phyloP scores from a whole-genome alignment of 2,888 invertebrate genomes.

The Drosophila atroscutellata region DNA sequence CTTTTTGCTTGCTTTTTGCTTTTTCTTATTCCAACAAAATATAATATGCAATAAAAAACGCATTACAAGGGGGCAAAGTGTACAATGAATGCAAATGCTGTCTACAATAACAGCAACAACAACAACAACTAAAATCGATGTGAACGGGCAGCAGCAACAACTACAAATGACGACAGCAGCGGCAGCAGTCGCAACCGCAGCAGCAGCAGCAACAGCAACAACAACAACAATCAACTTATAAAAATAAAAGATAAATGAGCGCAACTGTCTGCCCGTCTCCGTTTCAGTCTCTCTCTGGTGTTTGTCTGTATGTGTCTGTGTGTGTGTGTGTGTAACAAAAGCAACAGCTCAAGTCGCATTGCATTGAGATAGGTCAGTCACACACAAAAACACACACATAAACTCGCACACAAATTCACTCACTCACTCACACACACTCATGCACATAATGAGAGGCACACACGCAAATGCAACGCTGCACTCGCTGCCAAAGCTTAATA shows the following conservation, averaged over 20 bases:
- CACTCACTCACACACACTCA: slow-evolving; percentile 28
- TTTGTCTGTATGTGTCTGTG: slow-evolving; percentile 2
- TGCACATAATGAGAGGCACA: slow-evolving; percentile 20
- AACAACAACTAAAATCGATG: slow-evolving; percentile 45
- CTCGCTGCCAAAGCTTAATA: slow-evolving; percentile 58
- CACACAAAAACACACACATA: slow-evolving; percentile 56
- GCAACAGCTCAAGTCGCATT: slow-evolving; percentile 75
- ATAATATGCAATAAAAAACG: slow-evolving; percentile 58
- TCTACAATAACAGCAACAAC: slow-evolving; percentile 44
- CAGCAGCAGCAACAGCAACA: slow-evolving; percentile 28
- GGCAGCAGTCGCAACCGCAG: slow-evolving; percentile 37
- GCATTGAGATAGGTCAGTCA: slow-evolving; percentile 83
- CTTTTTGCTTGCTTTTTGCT: slow-evolving; percentile 3
- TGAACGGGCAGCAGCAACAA: slow-evolving; percentile 54
- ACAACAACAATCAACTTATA: slow-evolving; percentile 53
- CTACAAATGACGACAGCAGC: slow-evolving; percentile 45
- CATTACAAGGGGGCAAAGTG: slow-evolving; percentile 71
- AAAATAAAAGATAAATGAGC: slow-evolving; percentile 78
- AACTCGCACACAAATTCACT: slow-evolving; percentile 13
- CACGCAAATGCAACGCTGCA: slow-evolving; percentile 66
- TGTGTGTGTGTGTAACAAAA: slow-evolving; percentile 52
- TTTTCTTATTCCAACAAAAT: slow-evolving; percentile 34
- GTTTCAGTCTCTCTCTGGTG: slow-evolving; percentile 27
- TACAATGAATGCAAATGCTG: slow-evolving; percentile 72
- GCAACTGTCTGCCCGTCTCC: slow-evolving; percentile 51